Evolutionary conservation across 2,888 invertebrate species (phyloP).

Genomic region (Drosophila flavopinicola): DNA sequence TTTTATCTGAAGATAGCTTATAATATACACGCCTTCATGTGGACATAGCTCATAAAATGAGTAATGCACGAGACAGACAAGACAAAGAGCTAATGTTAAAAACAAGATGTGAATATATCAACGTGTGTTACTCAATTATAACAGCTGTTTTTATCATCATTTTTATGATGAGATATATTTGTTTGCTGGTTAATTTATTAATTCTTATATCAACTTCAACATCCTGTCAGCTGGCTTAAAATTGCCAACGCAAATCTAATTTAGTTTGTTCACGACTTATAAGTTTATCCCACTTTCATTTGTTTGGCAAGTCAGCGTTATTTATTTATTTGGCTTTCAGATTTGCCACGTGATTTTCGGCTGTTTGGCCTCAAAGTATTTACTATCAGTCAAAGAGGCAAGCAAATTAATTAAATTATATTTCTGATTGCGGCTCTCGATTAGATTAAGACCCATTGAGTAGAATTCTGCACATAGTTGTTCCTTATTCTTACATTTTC

Average conservation of each 20-base stretch:
- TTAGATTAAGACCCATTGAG: constrained; percentile 50
- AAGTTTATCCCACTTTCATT: constrained; percentile 13
- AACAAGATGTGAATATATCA: constrained; percentile 12
- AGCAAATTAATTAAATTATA: constrained; percentile 70
- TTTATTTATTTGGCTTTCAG: constrained; percentile 14
- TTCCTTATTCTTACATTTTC: neutral
- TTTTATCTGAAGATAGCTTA: constrained; percentile 30
- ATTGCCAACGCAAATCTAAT: constrained; percentile 15
- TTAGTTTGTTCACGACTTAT: constrained; percentile 16
- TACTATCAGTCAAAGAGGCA: constrained; percentile 20
- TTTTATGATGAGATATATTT: neutral
- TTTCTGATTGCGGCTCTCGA: constrained; percentile 54
- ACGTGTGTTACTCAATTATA: constrained; percentile 1
- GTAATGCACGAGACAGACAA: constrained; percentile 25
- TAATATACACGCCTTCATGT: constrained; percentile 17
- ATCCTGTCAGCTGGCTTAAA: constrained; percentile 39
- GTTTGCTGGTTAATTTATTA: neutral
- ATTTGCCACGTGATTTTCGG: constrained; percentile 32
- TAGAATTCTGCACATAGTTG: neutral
- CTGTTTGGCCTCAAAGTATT: neutral
- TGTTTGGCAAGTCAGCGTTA: constrained; percentile 21
- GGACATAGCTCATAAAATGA: constrained; percentile 31
- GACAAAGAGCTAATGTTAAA: constrained; percentile 23
- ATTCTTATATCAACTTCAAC: constrained; percentile 4
- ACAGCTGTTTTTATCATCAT: neutral